Conservation (phyloP, 2,797 vertebrate genomes). For the Orientallactaga sibirica region DNA sequence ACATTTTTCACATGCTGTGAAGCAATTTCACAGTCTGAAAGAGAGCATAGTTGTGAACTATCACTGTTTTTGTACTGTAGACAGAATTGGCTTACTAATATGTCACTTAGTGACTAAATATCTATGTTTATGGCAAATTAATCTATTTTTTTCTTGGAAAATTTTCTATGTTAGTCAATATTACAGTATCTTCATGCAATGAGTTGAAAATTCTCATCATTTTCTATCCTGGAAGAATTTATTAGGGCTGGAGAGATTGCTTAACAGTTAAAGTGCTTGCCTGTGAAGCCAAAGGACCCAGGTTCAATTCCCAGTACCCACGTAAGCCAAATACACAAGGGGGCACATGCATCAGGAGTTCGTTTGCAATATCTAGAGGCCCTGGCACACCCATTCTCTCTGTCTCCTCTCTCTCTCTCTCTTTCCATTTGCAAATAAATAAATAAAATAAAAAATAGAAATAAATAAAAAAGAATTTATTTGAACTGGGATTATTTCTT, state of each 20-base stretch:
- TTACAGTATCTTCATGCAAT: neutral
- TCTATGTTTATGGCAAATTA: neutral
- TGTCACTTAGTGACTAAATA: conserved; percentile 12
- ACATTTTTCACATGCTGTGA: neutral
- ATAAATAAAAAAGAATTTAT: neutral
- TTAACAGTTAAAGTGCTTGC: too few relatives aligned
- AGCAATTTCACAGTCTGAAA: neutral
- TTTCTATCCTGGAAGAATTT: conserved; percentile 1
- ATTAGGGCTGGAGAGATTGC: neutral
- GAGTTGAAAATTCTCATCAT: neutral
- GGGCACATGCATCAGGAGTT: too few relatives aligned
- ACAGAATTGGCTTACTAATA: neutral
- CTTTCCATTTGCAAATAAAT: too few relatives aligned
- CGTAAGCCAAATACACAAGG: too few relatives aligned
- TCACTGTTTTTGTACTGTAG: conserved; percentile 12
- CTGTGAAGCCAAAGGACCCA: too few relatives aligned
- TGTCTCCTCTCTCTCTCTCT: too few relatives aligned
- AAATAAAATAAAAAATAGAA: too few relatives aligned
- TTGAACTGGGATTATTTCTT: neutral
- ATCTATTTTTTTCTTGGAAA: neutral
- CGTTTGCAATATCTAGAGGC: too few relatives aligned
- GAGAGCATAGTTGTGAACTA: neutral
- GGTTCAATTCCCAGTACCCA: too few relatives aligned
- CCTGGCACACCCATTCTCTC: too few relatives aligned
- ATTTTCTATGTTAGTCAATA: neutral